Evolutionary conservation across 2,113 vertebrate species (phyloP), one percentile per base, ranked within the genome.

Genomic region (Mungos mungo): DNA sequence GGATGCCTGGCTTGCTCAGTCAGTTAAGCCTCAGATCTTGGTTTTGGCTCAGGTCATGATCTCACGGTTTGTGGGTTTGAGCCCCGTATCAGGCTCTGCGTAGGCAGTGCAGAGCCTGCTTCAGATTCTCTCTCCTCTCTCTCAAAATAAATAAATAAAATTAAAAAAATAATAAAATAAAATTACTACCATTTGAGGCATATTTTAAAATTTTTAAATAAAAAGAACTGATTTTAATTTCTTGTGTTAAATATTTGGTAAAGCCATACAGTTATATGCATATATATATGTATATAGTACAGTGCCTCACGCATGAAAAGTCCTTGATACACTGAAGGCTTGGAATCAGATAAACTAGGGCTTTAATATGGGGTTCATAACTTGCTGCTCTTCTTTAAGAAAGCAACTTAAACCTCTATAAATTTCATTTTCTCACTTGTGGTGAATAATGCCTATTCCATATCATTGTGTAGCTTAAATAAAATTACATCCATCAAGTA

Each of bases 401-500:
- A 66, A 82, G 72, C 66, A 88, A 85, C 29, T 94, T 93, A 66
- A 57, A 54, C 38, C 25, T 79, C n/a, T 63, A 72, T 45, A 71
- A 81, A 77, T 54, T 88, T 80, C 19, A 65, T 81, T 83, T 89
- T 92, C 54, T 79, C 9, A 6, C 76, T 29, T 89, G 68, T 92
- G 35, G 38, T 77, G 79, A 68, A 60, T 33, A 90, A 94, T 89
- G 54, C 11, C 66, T 89, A 15, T 76, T 96, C 79, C 60, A 95
- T 7, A 57, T 27, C 38, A 14, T 8, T 88, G n/a, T 77, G 19
- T 12, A 88, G 19, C 33, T 45, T 91, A 92, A 50, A 10, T 63
- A 93, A 95, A 96, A 94, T 66, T 77, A 16, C 10, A 79, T 52
- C 33, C 1, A 31, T 19, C 71, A 63, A 33, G 18, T 85, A 77